phyloP scores from a whole-genome alignment of 2,888 invertebrate species.

The Plutella xylostella region DNA sequence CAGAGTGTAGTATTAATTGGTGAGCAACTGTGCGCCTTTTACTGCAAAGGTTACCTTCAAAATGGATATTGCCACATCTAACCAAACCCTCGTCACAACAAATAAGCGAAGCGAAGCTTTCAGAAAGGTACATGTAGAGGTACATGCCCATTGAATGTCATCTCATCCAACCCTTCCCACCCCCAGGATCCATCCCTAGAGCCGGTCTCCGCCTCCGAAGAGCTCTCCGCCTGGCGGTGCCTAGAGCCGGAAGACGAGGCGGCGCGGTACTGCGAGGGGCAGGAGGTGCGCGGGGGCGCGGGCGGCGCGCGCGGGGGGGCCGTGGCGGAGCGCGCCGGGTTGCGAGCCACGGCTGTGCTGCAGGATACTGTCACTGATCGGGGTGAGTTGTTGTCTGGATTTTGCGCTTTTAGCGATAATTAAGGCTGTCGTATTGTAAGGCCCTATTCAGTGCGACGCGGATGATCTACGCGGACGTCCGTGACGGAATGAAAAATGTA shows the following conservation, averaged over 20 bases:
- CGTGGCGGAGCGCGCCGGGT: constrained; percentile 23
- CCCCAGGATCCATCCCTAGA: constrained; percentile 15
- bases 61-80: no score
- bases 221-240: constrained; percentile 17
- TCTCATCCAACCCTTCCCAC: not conserved
- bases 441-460: no score
- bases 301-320: constrained; percentile 19
- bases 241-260: constrained; percentile 5
- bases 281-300: constrained; percentile 12
- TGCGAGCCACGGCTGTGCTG: constrained; percentile 32
- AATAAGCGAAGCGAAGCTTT: no score
- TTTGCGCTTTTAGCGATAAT: no score
- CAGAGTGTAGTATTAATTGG: no score
- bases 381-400: constrained; percentile 39
- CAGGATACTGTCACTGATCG: constrained; percentile 52
- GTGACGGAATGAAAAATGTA: not conserved
- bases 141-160: no score
- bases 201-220: constrained; percentile 29
- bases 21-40: no score
- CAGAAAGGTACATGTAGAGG: no score
- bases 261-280: constrained; percentile 15
- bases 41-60: no score
- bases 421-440: no score
- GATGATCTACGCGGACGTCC: no score
- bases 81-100: no score